Conservation (phyloP, 2,888 invertebrate species). For the Cryptocheilus praepositus region DNA sequence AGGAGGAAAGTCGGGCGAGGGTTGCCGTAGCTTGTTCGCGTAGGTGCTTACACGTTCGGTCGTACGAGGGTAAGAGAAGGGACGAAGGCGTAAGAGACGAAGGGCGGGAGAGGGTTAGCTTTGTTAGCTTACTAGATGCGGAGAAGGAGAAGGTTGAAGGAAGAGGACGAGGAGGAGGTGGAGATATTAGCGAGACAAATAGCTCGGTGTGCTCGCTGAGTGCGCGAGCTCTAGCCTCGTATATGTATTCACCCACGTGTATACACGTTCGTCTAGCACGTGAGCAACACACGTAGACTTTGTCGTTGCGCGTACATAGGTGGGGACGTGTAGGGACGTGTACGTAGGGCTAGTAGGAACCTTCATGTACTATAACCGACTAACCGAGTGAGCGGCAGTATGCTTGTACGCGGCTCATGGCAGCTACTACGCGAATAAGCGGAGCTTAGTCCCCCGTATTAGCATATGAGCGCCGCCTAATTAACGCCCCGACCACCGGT, state of each 20-base stretch:
- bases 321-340: constrained; percentile 33
- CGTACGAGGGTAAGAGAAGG: constrained; percentile 35
- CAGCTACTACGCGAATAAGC: constrained; percentile 70
- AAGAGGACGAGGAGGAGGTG: constrained; percentile 21
- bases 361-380: constrained; percentile 53
- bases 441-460: constrained; percentile 72
- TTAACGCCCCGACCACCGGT: constrained; percentile 67
- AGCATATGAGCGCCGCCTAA: constrained; percentile 73
- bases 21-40: constrained; percentile 51
- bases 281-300: background rate
- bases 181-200: constrained; percentile 70
- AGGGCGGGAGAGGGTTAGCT: constrained; percentile 27
- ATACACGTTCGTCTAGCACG: background rate
- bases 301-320: background rate
- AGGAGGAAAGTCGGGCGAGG: constrained; percentile 28
- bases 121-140: constrained; percentile 36
- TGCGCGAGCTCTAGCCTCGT: constrained; percentile 5
- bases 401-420: constrained; percentile 70
- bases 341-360: constrained; percentile 38
- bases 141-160: constrained; percentile 13
- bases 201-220: constrained; percentile 54
- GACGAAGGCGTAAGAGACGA: constrained; percentile 12
- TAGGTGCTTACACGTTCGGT: constrained; percentile 60
- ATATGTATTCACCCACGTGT: constrained; percentile 10
- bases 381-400: constrained; percentile 58